Evolutionary conservation across 2,113 vertebrate species (phyloP).

Genomic region (Rhea americana): DNA sequence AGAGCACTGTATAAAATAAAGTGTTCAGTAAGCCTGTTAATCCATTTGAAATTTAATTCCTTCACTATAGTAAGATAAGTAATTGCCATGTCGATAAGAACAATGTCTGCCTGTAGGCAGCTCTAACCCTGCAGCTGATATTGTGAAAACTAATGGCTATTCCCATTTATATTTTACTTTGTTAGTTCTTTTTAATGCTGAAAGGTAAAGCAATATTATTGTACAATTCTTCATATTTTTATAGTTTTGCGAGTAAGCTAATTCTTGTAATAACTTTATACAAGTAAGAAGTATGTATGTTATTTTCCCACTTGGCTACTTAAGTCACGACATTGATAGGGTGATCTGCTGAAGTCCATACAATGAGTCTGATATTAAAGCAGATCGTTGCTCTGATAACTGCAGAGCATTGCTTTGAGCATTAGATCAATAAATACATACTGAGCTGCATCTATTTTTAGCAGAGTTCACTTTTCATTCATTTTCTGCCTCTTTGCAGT

Average conservation of each 20-base stretch:
- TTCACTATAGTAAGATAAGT: background rate
- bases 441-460: slow-evolving; percentile 4
- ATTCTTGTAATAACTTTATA: background rate
- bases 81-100: background rate
- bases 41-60: slow-evolving; percentile 17
- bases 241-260: background rate
- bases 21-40: slow-evolving; percentile 11
- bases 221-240: background rate
- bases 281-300: background rate
- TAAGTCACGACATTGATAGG: accelerated
- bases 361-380: background rate
- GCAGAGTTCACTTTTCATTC: background rate
- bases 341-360: background rate
- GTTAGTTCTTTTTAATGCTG: background rate
- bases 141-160: background rate
- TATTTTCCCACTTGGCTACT: background rate
- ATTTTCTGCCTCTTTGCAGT: background rate
- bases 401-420: background rate
- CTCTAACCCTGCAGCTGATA: background rate
- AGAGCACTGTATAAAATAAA: background rate
- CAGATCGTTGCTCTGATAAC: background rate
- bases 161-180: background rate
- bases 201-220: background rate
- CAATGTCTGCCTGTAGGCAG: background rate
- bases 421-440: background rate